Evolutionary conservation across 2,797 vertebrate species (phyloP), one percentile per base, ranked within the genome.

Genomic region (Anguilla megastoma): DNA sequence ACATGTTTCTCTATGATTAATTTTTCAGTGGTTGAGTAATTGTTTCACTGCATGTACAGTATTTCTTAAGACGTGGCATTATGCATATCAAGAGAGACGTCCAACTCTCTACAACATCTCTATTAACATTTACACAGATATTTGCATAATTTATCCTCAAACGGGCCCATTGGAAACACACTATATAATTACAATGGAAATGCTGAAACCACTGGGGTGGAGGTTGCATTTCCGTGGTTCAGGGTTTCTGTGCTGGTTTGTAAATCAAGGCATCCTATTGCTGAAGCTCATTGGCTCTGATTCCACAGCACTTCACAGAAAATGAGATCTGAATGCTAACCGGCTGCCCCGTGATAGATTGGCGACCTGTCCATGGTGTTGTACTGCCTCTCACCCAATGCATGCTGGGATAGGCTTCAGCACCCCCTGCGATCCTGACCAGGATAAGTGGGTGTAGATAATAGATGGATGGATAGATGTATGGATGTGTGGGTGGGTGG

Each of bases 21-120:
- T 50, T 82, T 82, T 50, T 50, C 27, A 82, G 79, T 50, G 79
- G 41, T 82, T 82, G 79, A 82, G 45, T 50, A 82, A 82, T 50
- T 41, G 41, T 24, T 82, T 82, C 33, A 82, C 33, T 82, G 79
- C 79, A 0, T 48, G 27, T n/a, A 45, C 41, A 45, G 41, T 45
- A 45, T 45, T 80, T 80, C 69, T 27, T 74, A 27, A 33, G 27
- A 33, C 69, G 12, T 10, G 7, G 21, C 36, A 24, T 80, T 8
- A 9, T 80, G 36, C 5, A 48, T 16, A 27, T 45, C 36, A 80
- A 16, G 33, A 41, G 8, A 79, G 14, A 16, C 33, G 36, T 79
- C 27, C 16, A 36, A 33, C 30, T 27, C 12, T n/a, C 12, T 30
- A 71, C 36, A 45, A 18, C 21, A 8, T 41, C 79, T 79, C 79